These are phyloP conservation scores for Agelastica alni DNA, from an alignment of 2,888 invertebrate genomes.

Conservation along the genomic window DNA sequence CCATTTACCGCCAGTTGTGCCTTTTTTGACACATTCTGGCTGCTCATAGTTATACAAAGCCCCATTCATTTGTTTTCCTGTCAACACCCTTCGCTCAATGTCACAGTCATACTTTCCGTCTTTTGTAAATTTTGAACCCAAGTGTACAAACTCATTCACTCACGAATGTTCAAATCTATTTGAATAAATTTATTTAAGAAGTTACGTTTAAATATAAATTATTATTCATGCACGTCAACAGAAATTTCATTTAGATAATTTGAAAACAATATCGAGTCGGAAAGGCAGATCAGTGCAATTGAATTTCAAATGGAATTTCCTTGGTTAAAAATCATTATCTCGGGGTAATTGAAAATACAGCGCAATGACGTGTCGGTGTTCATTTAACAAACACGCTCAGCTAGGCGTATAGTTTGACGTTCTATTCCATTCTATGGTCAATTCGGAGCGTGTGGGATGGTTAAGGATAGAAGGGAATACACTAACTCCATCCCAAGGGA, in stretches of 20 bases:
- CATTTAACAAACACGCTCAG: conserved; percentile 53
- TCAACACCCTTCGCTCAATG: no score
- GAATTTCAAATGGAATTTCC: conserved; percentile 25
- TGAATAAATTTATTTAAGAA: no score
- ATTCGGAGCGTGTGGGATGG: conserved; percentile 35
- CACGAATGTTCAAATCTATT: no score
- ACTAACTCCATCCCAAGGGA: conserved; percentile 51
- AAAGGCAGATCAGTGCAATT: conserved; percentile 13
- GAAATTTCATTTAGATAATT: neutral
- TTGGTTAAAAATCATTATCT: conserved; percentile 37
- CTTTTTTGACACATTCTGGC: no score
- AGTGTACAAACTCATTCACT: no score
- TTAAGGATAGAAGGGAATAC: conserved; percentile 42
- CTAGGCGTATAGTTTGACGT: conserved; percentile 49
- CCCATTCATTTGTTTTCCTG: no score
- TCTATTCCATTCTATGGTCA: conserved; percentile 47
- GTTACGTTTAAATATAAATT: no score
- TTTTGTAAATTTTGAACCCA: no score
- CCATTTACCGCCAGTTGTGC: no score
- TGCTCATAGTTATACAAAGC: no score
- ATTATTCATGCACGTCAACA: no score
- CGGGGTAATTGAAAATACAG: conserved; percentile 47
- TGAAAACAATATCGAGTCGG: neutral
- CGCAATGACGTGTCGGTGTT: conserved; percentile 47
- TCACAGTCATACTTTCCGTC: no score